These are phyloP conservation scores for Palythoa grandis DNA, from an alignment of 92 coral and sea anemone species.

Conservation along the genomic window DNA sequence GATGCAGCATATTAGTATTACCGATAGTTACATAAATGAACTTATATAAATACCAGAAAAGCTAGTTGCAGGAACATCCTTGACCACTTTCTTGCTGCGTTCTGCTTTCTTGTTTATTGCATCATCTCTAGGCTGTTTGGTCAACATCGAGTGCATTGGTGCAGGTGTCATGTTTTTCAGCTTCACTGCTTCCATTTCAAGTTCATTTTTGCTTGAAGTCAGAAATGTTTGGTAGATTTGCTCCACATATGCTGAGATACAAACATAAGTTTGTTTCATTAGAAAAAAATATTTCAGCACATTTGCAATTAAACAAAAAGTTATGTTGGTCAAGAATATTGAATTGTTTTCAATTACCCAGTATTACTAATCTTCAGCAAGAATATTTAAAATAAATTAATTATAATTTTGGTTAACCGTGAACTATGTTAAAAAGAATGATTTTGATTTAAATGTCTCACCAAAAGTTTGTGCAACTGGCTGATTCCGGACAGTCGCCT, in stretches of 20 bases:
- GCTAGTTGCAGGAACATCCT: conserved; percentile 16
- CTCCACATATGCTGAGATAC: conserved; percentile 25
- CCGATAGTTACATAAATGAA: neutral
- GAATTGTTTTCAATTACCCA: neutral
- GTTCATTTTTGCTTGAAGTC: conserved; percentile 9
- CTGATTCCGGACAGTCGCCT: neutral
- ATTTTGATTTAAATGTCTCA: neutral
- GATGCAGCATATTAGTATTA: neutral
- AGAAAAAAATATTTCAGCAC: neutral
- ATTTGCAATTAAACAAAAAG: neutral
- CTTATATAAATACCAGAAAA: conserved; percentile 6
- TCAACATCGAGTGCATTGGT: neutral
- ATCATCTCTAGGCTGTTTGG: neutral
- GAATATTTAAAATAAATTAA: neutral
- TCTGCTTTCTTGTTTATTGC: conserved; percentile 24
- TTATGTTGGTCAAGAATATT: neutral
- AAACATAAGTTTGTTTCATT: neutral
- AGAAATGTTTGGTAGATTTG: conserved; percentile 26
- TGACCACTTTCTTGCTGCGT: conserved; percentile 21
- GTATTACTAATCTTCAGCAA: neutral
- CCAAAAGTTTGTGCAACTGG: neutral
- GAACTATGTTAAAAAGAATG: neutral
- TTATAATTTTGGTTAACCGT: neutral
- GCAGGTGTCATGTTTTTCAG: neutral
- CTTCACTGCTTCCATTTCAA: conserved; percentile 6